Conservation (phyloP, 2,113 vertebrate genomes). For the Pygoscelis antarcticus region DNA sequence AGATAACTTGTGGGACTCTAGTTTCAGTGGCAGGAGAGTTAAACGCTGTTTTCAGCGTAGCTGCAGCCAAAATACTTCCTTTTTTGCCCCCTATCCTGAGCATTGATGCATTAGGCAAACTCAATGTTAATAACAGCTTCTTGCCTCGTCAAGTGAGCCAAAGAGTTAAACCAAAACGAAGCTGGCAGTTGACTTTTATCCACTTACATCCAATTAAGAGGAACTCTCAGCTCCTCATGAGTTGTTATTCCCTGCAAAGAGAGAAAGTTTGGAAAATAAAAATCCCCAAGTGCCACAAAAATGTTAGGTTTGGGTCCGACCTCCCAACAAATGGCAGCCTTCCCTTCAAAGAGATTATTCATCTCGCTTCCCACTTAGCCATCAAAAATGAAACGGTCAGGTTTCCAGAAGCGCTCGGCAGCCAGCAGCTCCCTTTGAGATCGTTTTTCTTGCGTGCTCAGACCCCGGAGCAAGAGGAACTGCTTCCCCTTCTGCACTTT, state of each 20-base stretch:
- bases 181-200: neutral
- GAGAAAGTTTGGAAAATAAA: slow-evolving; percentile 6
- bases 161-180: neutral
- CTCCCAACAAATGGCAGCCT: neutral
- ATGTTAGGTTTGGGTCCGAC: neutral
- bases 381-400: neutral
- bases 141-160: neutral
- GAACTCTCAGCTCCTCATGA: neutral
- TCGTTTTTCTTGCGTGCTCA: neutral
- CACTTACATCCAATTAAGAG: neutral
- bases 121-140: neutral
- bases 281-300: neutral
- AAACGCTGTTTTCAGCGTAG: neutral
- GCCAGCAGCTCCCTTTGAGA: neutral
- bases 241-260: neutral
- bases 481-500: neutral
- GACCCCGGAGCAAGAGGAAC: neutral
- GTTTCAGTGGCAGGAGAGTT: neutral
- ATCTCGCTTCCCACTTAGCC: neutral
- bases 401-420: neutral
- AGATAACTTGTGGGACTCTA: neutral
- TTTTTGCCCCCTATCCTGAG: neutral
- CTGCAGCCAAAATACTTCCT: neutral
- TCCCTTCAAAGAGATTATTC: neutral
- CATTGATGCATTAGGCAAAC: neutral